These are phyloP conservation scores for Polyommatus iphigenia DNA, from an alignment of 2,888 invertebrate genomes.

Conservation along the genomic window DNA sequence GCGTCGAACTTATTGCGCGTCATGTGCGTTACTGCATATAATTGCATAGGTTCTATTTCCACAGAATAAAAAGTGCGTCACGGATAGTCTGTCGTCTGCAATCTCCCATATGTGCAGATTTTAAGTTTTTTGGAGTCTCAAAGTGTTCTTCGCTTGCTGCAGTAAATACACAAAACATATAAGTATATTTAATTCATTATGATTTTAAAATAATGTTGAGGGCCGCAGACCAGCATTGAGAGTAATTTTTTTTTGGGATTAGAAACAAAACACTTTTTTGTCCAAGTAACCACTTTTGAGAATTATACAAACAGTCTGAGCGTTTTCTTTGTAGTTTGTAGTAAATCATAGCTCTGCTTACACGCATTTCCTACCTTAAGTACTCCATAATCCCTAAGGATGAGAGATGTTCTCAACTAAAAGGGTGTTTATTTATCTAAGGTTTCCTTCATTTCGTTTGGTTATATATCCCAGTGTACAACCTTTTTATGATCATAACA, in stretches of 20 bases:
- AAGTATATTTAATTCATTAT: too few relatives aligned
- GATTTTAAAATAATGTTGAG: too few relatives aligned
- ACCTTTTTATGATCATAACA: conserved; percentile 29
- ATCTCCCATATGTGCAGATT: too few relatives aligned
- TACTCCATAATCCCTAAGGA: conserved; percentile 38
- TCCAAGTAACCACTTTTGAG: background rate
- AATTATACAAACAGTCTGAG: background rate
- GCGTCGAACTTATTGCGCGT: too few relatives aligned
- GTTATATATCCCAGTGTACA: conserved; percentile 23
- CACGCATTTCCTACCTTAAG: conserved; percentile 33
- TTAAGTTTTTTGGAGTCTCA: too few relatives aligned
- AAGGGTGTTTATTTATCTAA: conserved; percentile 42
- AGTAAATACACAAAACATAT: background rate
- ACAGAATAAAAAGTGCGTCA: too few relatives aligned
- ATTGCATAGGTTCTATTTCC: too few relatives aligned
- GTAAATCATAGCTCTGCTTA: conserved; percentile 25
- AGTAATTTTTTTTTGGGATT: background rate
- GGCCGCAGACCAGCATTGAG: too few relatives aligned
- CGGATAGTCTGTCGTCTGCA: too few relatives aligned
- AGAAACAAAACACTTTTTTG: background rate
- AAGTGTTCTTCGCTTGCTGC: too few relatives aligned
- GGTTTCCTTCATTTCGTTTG: conserved; percentile 33
- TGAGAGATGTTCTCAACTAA: conserved; percentile 41
- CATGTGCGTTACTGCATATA: too few relatives aligned
- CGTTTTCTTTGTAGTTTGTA: background rate